A percentile compares a stretch with the other conserved stretches of the same genome.
These are phyloP conservation scores for Girardia tigrina DNA, from an alignment of 2,888 invertebrate species.

Conservation along the genomic window DNA sequence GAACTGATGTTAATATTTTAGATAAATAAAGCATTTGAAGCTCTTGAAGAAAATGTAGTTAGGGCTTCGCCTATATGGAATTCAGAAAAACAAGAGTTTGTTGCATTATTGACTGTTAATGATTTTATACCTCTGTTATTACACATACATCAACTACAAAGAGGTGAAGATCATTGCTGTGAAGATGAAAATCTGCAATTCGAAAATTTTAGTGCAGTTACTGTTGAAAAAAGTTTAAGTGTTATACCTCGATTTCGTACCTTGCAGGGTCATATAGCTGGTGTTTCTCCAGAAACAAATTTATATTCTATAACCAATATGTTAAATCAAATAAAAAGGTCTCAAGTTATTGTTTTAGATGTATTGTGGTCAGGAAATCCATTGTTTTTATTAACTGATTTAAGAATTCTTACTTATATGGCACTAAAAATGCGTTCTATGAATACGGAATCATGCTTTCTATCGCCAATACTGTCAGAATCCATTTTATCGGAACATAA, in stretches of 20 bases:
- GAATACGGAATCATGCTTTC: background rate
- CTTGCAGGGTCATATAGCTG: background rate
- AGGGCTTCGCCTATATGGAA: background rate
- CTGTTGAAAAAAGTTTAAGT: conserved; percentile 19
- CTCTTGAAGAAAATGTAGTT: background rate
- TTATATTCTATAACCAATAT: background rate
- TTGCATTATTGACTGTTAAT: background rate
- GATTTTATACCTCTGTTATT: background rate
- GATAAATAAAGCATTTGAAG: conserved; percentile 6
- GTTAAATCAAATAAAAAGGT: background rate
- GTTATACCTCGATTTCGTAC: background rate
- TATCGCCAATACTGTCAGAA: background rate
- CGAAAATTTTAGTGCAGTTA: conserved; percentile 1
- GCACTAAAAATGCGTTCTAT: background rate
- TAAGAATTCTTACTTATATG: background rate
- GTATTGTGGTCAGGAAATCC: background rate
- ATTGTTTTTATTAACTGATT: background rate
- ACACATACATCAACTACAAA: background rate
- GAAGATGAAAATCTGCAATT: background rate
- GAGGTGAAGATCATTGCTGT: background rate
- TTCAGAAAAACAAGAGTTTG: background rate
- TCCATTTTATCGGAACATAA: background rate
- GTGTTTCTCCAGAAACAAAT: background rate
- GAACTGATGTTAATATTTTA: too few relatives aligned
- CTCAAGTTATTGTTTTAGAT: background rate